Base-by-base conservation (phyloP, 2,113 vertebrate genomes). In the Sorex araneus region DNA sequence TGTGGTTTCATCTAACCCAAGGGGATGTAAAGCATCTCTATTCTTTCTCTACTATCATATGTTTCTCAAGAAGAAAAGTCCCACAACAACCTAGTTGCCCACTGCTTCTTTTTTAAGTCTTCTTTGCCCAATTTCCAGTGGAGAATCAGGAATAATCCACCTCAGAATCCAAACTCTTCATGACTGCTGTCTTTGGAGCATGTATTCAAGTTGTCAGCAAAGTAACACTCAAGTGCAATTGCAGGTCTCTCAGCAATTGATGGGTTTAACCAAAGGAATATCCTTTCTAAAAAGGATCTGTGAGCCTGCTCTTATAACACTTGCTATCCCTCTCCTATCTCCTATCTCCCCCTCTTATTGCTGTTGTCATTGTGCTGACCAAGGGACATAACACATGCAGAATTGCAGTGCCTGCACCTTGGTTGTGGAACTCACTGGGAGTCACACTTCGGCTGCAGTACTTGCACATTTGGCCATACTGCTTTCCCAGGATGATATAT, bases 201-300 rank as follows among this genome's bases (percentile, higher is more conserved):
- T 27, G 36, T 75, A 84, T 90, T 84, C 50, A 76, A n/a, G 6
- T 67, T 82, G 84, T 79, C 25, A 77, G 69, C 64, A 94, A 82
- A 87, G 81, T 77, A 81, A 43, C 16, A 30, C 12, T 89, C 30
- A 87, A 47, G 19, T 34, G 25, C 16, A 45, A 32, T n/a, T 81
- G 81, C n/a, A 28, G 19, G 8, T 1, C 32, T 91, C 84, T 34
- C n/a, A 32, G 57, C 23, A 73, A 89, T 6, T 13, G 54, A 6
- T 66, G 12, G 60, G 36, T 60, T 83, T 54, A 70, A 74, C 21
- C 32, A 75, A 78, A 90, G 67, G 85, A 75, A 6, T 19, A 16
- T n/a, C 43, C 21, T 63, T 87, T 66, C 27, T 84, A 40, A 34
- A 21, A 6, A 57, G 60, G 30, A 73, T 45, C 27, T 6, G 40